These are phyloP conservation scores for Stichodactyla mertensii DNA, from an alignment of 64 coral and sea anemone genomes.

Conservation along the genomic window DNA sequence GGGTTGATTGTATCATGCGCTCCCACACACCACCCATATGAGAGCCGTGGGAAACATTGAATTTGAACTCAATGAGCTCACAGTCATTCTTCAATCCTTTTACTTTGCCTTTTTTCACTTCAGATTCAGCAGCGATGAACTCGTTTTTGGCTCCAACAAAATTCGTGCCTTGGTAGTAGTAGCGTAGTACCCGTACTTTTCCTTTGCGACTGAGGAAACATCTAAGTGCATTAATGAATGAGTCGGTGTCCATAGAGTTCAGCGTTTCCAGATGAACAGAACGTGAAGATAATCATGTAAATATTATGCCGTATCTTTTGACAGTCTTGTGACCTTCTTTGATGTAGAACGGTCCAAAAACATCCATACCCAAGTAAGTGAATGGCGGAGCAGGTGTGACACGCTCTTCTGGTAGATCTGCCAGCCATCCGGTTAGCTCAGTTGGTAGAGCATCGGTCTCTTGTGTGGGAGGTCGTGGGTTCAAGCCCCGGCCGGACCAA, in stretches of 20 bases:
- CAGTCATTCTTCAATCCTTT: neutral
- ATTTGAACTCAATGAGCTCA: slow-evolving; percentile 17
- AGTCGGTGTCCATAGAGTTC: no score
- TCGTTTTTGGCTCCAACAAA: no score
- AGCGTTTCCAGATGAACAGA: no score
- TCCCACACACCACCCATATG: slow-evolving; percentile 32
- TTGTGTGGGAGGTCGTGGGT: no score
- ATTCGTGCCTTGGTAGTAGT: no score
- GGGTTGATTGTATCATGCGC: neutral
- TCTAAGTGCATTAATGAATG: no score
- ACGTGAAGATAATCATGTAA: neutral
- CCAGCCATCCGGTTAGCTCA: no score
- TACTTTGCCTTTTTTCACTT: neutral
- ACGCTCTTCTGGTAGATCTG: slow-evolving; percentile 4
- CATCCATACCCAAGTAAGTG: slow-evolving; percentile 1
- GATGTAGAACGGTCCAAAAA: slow-evolving; percentile 18
- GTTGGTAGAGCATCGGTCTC: no score
- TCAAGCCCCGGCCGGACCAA: no score
- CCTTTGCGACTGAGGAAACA: no score
- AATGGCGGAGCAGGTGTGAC: slow-evolving; percentile 5
- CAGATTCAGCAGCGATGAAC: neutral
- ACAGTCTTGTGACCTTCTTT: neutral
- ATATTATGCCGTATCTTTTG: neutral
- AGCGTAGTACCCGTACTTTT: no score
- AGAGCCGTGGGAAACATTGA: slow-evolving; percentile 1